phyloP scores from a whole-genome alignment of 2,888 invertebrate species.

The Theretra japonica region DNA sequence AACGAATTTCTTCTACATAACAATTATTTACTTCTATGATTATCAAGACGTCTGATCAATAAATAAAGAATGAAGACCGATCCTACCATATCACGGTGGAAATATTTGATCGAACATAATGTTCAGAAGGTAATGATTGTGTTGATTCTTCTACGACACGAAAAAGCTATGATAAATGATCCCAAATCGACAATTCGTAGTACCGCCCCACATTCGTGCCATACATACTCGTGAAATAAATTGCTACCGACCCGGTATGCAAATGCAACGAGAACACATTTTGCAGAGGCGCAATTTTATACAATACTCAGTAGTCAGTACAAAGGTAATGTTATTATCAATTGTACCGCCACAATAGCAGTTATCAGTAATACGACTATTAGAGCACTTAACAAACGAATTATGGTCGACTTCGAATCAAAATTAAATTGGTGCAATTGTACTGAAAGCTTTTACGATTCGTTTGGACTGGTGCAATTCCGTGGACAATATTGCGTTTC shows the following conservation, averaged over 20 bases:
- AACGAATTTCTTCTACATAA: too few relatives aligned
- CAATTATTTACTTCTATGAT: too few relatives aligned
- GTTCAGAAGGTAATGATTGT: too few relatives aligned
- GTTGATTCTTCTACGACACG: background rate
- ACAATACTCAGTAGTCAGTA: background rate
- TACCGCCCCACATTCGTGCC: constrained; percentile 32
- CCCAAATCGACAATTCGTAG: background rate
- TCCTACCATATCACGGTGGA: too few relatives aligned
- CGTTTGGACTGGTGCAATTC: background rate
- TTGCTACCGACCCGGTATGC: constrained; percentile 43
- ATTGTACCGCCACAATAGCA: background rate
- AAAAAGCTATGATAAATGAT: background rate
- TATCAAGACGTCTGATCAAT: too few relatives aligned
- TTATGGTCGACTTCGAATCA: background rate
- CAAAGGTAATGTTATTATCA: background rate
- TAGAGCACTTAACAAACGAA: background rate
- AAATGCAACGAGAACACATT: constrained; percentile 43
- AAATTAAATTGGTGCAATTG: background rate
- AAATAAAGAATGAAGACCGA: too few relatives aligned
- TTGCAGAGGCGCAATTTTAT: constrained; percentile 35
- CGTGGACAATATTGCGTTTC: background rate
- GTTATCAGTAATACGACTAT: constrained; percentile 1
- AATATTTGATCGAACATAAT: too few relatives aligned
- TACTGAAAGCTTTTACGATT: background rate
- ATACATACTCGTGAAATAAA: constrained; percentile 47